phyloP scores from a whole-genome alignment of 2,113 vertebrate genomes.

The Sisor rabdophorus region DNA sequence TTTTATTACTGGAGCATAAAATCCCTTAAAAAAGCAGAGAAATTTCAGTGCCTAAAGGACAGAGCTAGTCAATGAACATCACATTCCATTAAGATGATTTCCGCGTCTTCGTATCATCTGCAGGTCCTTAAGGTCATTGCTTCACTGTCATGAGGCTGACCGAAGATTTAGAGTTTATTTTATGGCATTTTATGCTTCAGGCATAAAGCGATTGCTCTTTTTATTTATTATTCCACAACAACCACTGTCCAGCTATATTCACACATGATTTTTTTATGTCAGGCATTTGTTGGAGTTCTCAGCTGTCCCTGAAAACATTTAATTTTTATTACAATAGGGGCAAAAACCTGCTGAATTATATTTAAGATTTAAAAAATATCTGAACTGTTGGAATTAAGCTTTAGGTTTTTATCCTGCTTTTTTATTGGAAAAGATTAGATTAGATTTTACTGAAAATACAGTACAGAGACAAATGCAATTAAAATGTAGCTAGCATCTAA shows the following conservation, averaged over 20 bases:
- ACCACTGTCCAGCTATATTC: not conserved
- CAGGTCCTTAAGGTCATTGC: not conserved
- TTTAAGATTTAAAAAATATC: too few species aligned
- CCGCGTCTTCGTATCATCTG: not conserved
- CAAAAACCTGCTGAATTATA: too few species aligned
- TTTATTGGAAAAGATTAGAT: too few species aligned
- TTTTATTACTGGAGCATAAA: slow-evolving; percentile 28
- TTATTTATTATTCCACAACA: not conserved
- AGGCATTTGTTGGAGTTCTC: too few species aligned
- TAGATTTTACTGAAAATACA: too few species aligned
- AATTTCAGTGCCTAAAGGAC: not conserved
- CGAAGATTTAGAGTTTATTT: slow-evolving; percentile 12
- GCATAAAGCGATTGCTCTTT: slow-evolving; percentile 29
- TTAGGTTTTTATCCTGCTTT: too few species aligned
- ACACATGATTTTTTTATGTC: not conserved
- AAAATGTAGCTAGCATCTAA: too few species aligned
- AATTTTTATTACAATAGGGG: too few species aligned
- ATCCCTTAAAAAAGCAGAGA: not conserved
- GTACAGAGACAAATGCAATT: too few species aligned
- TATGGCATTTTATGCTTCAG: slow-evolving; percentile 19
- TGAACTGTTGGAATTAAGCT: too few species aligned
- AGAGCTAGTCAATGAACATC: slow-evolving; percentile 13
- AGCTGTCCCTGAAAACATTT: too few species aligned
- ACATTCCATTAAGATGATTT: slow-evolving; percentile 17
- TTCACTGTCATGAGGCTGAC: not conserved